Evolutionary conservation across 2,888 invertebrate genomes (phyloP), one percentile per base, ranked within the genome.

Genomic region (Stenurella melanura): DNA sequence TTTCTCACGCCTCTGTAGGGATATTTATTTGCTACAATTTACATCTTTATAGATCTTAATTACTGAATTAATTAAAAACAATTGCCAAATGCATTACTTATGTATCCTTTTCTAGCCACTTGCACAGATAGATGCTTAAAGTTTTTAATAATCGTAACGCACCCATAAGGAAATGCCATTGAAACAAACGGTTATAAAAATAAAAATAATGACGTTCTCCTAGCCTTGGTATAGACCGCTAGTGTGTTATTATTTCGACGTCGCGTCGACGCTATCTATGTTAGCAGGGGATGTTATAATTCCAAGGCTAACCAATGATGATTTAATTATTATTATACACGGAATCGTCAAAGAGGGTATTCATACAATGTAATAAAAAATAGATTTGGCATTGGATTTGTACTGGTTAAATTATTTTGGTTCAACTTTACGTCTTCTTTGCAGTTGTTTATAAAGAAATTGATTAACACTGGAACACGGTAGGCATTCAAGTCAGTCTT

Each of bases 161-260:
- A 63, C 79, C 79, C 79, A 79, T 79, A 78, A 77, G 79, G 79
- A 79, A 79, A 78, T 79, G 75, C 79, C 79, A 79, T 79, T 79
- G 79, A 76, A 75, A 78, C 71, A 76, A 75, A 78, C 71, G 54
- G 30, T 67, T 50, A 77, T 77, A 77, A 78, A 66, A 79, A 79
- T 75, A 79, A 77, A 75, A 68, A 61, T 60, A 66, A 66, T 70
- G 74, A 77, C 79, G 77, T 79, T 79, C 79, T 79, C 73, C 67
- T 74, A 68, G 60, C 79, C 77, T 79, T 75, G 70, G 42, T 50
- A 63, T 61, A 54, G 77, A 72, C 56, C 34, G 15, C 60, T 70
- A 60, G 26, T 70, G n/a, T 60, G 60, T 70, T 70, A 70, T 70
- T 70, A 70, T 70, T 70, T 70, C 50, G 70, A 38, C 42, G 54